phyloP scores from a whole-genome alignment of 2,888 invertebrate species.

The Nomada hirtipes region DNA sequence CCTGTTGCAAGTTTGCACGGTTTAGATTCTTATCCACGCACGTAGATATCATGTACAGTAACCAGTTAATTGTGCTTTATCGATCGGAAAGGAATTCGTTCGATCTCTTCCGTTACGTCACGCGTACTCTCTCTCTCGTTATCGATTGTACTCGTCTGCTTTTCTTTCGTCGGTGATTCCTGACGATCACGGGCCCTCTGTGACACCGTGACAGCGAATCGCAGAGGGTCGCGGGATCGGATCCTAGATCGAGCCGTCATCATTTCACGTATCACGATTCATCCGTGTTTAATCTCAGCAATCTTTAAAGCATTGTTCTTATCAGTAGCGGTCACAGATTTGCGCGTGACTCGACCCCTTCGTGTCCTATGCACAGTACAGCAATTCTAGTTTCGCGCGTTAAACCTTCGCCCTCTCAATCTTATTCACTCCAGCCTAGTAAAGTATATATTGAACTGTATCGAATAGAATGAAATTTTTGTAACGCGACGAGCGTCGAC shows the following conservation, averaged over 20 bases:
- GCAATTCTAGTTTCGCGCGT: background rate
- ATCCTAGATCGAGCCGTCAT: slow-evolving; percentile 47
- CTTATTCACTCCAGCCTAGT: too few relatives aligned
- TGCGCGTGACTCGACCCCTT: slow-evolving; percentile 35
- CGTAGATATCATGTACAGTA: slow-evolving; percentile 44
- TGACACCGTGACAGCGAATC: background rate
- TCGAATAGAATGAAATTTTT: background rate
- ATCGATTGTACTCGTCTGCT: background rate
- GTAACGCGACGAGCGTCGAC: too few relatives aligned
- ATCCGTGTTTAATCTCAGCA: slow-evolving; percentile 34
- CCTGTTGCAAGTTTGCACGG: slow-evolving; percentile 42
- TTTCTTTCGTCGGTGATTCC: background rate
- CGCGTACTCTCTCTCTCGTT: background rate
- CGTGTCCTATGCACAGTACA: background rate
- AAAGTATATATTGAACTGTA: background rate
- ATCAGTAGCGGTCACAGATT: slow-evolving; percentile 31
- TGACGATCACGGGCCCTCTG: background rate
- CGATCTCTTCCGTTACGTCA: background rate
- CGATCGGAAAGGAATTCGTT: slow-evolving; percentile 24
- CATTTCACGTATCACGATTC: slow-evolving; percentile 53
- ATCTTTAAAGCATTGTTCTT: slow-evolving; percentile 42
- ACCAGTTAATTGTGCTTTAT: slow-evolving; percentile 15
- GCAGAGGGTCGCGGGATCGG: slow-evolving; percentile 16
- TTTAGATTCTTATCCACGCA: slow-evolving; percentile 51
- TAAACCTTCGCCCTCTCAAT: background rate